These are phyloP conservation scores for Agrochola litura DNA, from an alignment of 2,888 invertebrate species.

Conservation along the genomic window DNA sequence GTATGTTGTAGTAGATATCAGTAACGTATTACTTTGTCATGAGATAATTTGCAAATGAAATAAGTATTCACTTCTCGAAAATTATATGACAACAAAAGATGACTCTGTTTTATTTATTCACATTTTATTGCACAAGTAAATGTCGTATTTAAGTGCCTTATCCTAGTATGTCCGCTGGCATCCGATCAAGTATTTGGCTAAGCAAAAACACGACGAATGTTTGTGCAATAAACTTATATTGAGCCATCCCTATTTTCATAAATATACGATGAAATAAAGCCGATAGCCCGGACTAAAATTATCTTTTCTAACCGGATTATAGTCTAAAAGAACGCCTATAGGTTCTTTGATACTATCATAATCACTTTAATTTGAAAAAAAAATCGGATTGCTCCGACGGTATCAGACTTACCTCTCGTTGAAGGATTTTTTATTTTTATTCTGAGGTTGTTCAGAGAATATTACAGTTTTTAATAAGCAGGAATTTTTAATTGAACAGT, in stretches of 20 bases:
- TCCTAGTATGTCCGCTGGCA: constrained; percentile 64
- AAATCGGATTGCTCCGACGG: constrained; percentile 6
- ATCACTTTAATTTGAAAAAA: constrained; percentile 27
- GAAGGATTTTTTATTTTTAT: constrained; percentile 12
- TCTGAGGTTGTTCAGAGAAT: not conserved
- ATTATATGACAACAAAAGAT: constrained; percentile 15
- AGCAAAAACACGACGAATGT: constrained; percentile 63
- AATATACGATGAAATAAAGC: constrained; percentile 38
- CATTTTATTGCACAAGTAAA: constrained; percentile 60
- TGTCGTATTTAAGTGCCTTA: constrained; percentile 50
- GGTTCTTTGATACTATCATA: constrained; percentile 15
- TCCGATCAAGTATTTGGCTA: constrained; percentile 66
- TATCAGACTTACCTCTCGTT: not conserved
- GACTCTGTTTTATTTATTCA: constrained; percentile 54
- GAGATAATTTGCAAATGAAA: constrained; percentile 11
- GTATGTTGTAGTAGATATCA: not conserved
- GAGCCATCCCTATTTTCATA: constrained; percentile 25
- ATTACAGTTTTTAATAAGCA: not conserved
- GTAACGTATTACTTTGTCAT: not conserved
- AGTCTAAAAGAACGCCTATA: constrained; percentile 4
- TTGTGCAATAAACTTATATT: constrained; percentile 62
- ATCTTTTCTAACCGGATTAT: not conserved
- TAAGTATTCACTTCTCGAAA: constrained; percentile 9
- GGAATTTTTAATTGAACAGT: not conserved
- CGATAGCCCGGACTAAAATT: constrained; percentile 3